phyloP scores from a whole-genome alignment of 1,140 invertebrate species.

The Brachionus calyciflorus region DNA sequence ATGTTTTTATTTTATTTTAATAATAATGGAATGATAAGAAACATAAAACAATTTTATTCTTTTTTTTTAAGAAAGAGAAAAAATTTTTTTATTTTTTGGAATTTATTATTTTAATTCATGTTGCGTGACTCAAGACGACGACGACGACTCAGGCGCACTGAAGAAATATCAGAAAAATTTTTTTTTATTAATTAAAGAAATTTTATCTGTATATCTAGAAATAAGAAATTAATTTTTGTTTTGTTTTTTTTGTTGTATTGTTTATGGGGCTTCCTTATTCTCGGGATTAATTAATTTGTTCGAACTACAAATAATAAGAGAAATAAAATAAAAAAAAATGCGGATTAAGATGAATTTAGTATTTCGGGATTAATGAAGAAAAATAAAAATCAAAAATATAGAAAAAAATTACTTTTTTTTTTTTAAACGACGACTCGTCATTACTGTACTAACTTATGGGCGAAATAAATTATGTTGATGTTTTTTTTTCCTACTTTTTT shows the following conservation, averaged over 20 bases:
- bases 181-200: not conserved
- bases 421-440: not conserved
- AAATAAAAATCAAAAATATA: no score
- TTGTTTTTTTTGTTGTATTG: not conserved
- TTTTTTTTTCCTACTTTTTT: no score
- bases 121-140: constrained; percentile 40
- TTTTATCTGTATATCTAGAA: not conserved
- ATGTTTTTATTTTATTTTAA: not conserved
- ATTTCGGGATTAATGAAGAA: not conserved
- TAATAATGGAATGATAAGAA: constrained; percentile 8
- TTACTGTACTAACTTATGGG: not conserved
- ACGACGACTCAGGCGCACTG: not conserved
- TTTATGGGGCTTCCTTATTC: no score
- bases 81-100: not conserved
- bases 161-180: not conserved
- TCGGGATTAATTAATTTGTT: constrained; percentile 21
- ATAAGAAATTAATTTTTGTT: not conserved
- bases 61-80: not conserved
- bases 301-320: no score
- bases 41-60: no score
- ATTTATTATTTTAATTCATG: constrained; percentile 44
- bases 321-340: no score
- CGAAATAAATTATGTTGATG: no score
- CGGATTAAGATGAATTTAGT: constrained; percentile 28
- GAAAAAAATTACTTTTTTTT: not conserved